phyloP scores from a whole-genome alignment of 2,113 vertebrate genomes.

The Rhineura floridana region DNA sequence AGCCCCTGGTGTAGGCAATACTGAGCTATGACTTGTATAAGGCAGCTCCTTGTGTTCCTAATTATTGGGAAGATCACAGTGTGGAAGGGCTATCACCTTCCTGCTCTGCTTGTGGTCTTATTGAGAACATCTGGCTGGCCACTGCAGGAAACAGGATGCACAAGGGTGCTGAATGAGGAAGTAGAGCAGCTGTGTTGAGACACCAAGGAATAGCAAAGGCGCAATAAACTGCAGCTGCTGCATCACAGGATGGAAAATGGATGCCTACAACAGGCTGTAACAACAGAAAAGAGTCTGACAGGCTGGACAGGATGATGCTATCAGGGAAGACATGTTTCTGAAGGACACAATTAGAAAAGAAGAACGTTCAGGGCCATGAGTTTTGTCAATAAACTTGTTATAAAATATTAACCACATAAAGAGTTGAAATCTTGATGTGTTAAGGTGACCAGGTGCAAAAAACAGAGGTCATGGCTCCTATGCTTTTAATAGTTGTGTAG shows the following conservation, averaged over 20 bases:
- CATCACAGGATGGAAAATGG: not conserved
- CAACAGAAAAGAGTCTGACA: not conserved
- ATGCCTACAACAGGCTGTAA: not conserved
- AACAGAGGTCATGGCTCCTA: not conserved
- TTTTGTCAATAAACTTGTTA: not conserved
- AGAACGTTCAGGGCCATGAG: not conserved
- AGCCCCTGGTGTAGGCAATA: too few species aligned
- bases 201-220: not conserved
- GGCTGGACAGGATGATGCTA: not conserved
- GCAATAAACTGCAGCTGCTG: not conserved
- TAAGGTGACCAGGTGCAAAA: not conserved
- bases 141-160: too few species aligned
- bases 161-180: not conserved
- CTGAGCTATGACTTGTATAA: too few species aligned
- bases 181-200: not conserved
- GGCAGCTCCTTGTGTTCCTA: too few species aligned
- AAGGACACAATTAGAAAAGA: not conserved
- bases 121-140: too few species aligned
- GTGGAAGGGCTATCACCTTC: too few species aligned
- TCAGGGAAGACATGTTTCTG: not conserved
- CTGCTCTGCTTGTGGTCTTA: too few species aligned
- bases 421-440: not conserved
- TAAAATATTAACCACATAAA: not conserved
- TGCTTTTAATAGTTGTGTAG: not conserved
- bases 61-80: too few species aligned